Conservation (phyloP, 2,113 vertebrate species). For the Patagioenas fasciata region DNA sequence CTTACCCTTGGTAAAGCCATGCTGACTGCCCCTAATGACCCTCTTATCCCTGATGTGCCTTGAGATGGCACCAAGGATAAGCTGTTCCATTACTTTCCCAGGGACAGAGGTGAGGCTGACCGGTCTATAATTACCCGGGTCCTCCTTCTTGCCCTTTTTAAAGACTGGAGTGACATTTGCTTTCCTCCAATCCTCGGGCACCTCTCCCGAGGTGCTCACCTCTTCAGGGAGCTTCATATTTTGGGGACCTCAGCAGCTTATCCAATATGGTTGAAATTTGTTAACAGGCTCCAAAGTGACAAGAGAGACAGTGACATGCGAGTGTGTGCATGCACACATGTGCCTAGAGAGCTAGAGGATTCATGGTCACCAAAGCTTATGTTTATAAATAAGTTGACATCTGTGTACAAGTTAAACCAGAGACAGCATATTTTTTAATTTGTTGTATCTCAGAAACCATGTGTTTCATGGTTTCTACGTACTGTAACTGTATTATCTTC, state of each 20-base stretch:
- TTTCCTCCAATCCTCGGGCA: too few relatives aligned
- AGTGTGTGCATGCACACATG: rapidly evolving
- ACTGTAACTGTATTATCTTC: background rate
- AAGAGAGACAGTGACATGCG: rapidly evolving
- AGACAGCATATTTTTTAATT: background rate
- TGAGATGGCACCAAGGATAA: too few relatives aligned
- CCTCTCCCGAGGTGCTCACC: too few relatives aligned
- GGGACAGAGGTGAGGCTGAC: too few relatives aligned
- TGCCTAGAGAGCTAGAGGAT: background rate
- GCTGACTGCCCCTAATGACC: too few relatives aligned
- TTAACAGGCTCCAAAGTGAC: background rate
- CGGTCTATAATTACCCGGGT: too few relatives aligned
- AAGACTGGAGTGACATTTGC: too few relatives aligned
- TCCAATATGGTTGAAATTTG: background rate
- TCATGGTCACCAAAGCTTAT: background rate
- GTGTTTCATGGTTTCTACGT: background rate
- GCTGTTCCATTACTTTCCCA: too few relatives aligned
- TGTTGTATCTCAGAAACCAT: background rate
- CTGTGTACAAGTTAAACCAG: background rate
- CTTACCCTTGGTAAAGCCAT: too few relatives aligned
- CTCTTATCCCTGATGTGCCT: too few relatives aligned
- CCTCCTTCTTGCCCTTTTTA: too few relatives aligned
- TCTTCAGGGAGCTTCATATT: background rate
- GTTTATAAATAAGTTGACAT: background rate
- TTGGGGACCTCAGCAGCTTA: background rate